These are phyloP conservation scores for Cheilosia pagana DNA, from an alignment of 2,888 invertebrate species.

Conservation along the genomic window DNA sequence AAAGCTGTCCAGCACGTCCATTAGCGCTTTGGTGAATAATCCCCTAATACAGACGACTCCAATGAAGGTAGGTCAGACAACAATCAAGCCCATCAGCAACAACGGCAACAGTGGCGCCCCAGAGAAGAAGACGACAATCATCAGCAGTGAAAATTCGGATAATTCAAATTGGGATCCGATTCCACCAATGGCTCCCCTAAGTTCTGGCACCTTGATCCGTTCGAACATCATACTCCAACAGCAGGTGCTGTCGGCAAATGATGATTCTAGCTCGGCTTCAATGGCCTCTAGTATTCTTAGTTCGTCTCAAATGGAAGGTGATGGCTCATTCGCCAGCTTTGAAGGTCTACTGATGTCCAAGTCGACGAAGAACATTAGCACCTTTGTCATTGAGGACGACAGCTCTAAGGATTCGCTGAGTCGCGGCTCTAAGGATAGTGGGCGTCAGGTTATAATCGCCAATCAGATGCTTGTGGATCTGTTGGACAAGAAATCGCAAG, in stretches of 20 bases:
- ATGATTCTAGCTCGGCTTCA: conserved; percentile 84
- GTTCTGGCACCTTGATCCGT: conserved; percentile 77
- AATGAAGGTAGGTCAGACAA: conserved; percentile 83
- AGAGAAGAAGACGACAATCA: conserved; percentile 80
- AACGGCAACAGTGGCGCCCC: conserved; percentile 76
- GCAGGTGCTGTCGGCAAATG: conserved; percentile 65
- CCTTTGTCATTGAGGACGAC: conserved; percentile 84
- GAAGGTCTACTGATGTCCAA: conserved; percentile 86
- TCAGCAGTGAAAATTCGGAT: conserved; percentile 75
- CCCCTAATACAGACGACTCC: conserved; percentile 82
- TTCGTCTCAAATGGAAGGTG: conserved; percentile 84
- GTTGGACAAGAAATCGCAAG: conserved; percentile 89
- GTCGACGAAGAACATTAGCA: conserved; percentile 80
- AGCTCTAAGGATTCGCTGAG: conserved; percentile 84
- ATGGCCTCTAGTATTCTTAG: conserved; percentile 85
- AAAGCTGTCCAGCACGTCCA: conserved; percentile 81
- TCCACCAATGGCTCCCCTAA: conserved; percentile 82
- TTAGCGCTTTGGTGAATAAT: conserved; percentile 82
- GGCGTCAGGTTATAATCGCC: conserved; percentile 80
- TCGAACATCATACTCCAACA: conserved; percentile 66
- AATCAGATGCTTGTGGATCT: conserved; percentile 93
- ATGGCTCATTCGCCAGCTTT: conserved; percentile 87
- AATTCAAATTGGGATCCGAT: conserved; percentile 80
- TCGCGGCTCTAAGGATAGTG: conserved; percentile 70
- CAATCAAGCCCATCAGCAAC: conserved; percentile 81